phyloP scores from a whole-genome alignment of 2,113 vertebrate species.

The Okapia johnstoni region DNA sequence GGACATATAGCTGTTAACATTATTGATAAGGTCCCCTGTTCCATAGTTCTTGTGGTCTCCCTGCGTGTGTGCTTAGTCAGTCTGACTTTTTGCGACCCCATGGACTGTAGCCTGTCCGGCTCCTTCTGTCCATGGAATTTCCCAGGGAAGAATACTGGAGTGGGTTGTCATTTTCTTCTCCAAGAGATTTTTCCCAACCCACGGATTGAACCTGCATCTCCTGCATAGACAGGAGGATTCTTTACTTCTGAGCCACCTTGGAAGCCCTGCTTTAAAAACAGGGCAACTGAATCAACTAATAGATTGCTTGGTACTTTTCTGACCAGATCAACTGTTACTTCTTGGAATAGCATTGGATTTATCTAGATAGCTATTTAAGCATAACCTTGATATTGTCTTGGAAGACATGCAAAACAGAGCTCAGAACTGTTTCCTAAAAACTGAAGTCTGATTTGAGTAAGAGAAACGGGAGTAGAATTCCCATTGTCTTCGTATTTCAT shows the following conservation, averaged over 20 bases:
- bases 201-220: background rate
- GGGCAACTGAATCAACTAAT: background rate
- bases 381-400: background rate
- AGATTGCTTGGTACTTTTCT: background rate
- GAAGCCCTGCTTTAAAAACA: background rate
- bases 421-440: background rate
- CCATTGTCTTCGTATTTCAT: background rate
- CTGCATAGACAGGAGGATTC: background rate
- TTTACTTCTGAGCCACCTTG: background rate
- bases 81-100: background rate
- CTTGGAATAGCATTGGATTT: background rate
- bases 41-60: background rate
- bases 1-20: background rate
- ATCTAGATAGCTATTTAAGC: background rate
- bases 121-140: background rate
- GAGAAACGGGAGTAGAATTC: background rate
- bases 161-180: background rate
- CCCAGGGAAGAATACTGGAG: background rate
- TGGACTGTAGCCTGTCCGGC: background rate
- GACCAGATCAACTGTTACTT: background rate
- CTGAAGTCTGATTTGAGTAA: background rate
- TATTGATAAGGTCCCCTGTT: background rate
- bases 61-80: rapidly evolving
- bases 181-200: background rate
- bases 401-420: background rate